Base-by-base conservation (phyloP, 2,888 invertebrate species). In the Conchocele bisecta region DNA sequence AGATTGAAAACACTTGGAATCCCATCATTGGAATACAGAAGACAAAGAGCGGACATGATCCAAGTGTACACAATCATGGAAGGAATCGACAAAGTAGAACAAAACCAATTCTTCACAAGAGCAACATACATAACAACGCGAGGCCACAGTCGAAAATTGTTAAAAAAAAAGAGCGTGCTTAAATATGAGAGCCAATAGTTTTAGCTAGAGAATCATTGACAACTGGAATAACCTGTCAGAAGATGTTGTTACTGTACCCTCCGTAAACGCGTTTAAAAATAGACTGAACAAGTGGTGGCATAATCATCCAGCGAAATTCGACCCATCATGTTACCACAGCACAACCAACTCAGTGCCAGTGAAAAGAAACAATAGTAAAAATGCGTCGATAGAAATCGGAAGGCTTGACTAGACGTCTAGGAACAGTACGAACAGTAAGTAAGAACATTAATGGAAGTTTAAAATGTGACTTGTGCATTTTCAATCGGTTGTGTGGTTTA, bases 41-140 rank as follows among this genome's bases (percentile, higher is more conserved):
- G 64, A 22, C 13, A 44, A 22, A 33, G 44, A 28, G 24, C 26
- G 17, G 44, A 64, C 26, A 28, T 64, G 1, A 53, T 63, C 15
- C 56, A 64, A 44, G 44, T 56, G 5, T 64, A 39, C 24, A 64
- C 44, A 44, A 54, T 64, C 6, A 3, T 54, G 4, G 46, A 64
- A 20, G 39, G n/a, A 6, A n/a, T 50, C 17, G 60, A 60, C 28
- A 28, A 24, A 20, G 22, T 7, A 26, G 46, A 46, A 24, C 24
- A 46, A 28, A 28, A 46, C 9, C 24, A 20, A 46, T 15, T 46
- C 9, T 46, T 46, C 17, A 46, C 24, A 46, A 46, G 11, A 22
- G 20, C 46, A n/a, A 24, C 11, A 46, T 46, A 20, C 5, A 20
- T 24, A 20, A 28, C 46, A 11, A 46, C 46, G 24, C 5, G 46